phyloP scores from a whole-genome alignment of 2,888 invertebrate species.

The Campoplex nolae region DNA sequence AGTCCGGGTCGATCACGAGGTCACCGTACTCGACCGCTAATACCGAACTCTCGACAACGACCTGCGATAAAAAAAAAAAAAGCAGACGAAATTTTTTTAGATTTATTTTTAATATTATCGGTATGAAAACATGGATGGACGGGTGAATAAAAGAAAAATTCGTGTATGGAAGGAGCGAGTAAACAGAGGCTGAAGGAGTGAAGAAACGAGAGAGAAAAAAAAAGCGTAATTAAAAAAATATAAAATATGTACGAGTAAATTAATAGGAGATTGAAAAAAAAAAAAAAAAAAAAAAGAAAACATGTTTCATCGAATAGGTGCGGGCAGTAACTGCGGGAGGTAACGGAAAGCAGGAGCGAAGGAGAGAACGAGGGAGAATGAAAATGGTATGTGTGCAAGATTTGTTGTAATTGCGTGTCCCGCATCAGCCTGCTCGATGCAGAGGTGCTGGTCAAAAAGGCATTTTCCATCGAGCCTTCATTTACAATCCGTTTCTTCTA shows the following conservation, averaged over 20 bases:
- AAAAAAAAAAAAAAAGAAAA: not conserved
- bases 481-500: constrained; percentile 58
- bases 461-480: constrained; percentile 58
- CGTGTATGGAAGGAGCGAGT: not conserved
- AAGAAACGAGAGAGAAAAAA: not conserved
- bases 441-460: constrained; percentile 34
- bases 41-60: constrained; percentile 94
- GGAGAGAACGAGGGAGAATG: not conserved
- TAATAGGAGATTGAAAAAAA: not conserved
- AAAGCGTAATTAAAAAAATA: not conserved
- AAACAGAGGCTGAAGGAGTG: not conserved
- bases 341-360: not conserved
- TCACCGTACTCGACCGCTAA: constrained; percentile 96
- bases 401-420: constrained; percentile 65
- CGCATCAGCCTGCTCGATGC: constrained; percentile 20
- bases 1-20: constrained; percentile 92
- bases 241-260: constrained; percentile 1
- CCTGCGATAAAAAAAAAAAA: constrained; percentile 84
- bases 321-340: not conserved
- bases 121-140: not conserved
- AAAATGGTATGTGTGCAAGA: constrained; percentile 24
- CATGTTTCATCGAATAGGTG: not conserved
- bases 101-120: not conserved
- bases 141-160: not conserved
- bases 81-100: not conserved